Percentiles rank a stretch among this genome's conserved stretches.
Conservation (phyloP, 2,113 vertebrate species). For the Psittacus erithacus region DNA sequence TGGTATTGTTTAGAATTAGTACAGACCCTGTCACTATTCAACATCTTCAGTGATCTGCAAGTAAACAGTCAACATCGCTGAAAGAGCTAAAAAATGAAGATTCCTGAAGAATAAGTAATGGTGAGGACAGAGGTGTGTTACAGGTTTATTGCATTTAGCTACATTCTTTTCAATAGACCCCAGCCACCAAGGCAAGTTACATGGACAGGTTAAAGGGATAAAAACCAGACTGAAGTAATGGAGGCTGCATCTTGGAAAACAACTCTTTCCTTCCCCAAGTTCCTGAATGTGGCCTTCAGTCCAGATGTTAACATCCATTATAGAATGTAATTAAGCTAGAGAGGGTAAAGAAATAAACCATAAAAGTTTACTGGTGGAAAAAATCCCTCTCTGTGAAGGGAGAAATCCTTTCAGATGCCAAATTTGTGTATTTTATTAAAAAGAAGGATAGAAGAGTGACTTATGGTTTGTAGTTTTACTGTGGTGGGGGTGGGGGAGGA, state of each 20-base stretch:
- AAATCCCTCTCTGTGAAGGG: background rate
- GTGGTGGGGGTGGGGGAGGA: background rate
- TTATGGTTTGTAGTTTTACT: background rate
- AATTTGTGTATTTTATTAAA: background rate
- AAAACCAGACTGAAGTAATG: background rate
- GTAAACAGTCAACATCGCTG: background rate
- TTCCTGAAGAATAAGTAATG: background rate
- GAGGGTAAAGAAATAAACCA: background rate
- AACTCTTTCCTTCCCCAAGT: background rate
- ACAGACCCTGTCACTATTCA: background rate
- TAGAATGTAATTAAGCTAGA: background rate
- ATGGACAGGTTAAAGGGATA: background rate
- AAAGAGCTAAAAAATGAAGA: background rate
- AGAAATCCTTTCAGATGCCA: background rate
- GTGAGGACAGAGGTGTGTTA: background rate
- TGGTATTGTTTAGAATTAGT: background rate
- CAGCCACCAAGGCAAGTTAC: background rate
- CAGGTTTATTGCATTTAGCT: background rate
- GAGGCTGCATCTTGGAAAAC: background rate
- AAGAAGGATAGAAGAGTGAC: background rate
- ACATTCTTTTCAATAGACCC: background rate
- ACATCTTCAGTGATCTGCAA: background rate
- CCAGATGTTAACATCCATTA: background rate
- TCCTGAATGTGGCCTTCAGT: background rate
- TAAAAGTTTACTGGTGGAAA: background rate